These are phyloP conservation scores for Schizopygopsis pylzovi DNA, from an alignment of 2,797 vertebrate species.

Conservation along the genomic window DNA sequence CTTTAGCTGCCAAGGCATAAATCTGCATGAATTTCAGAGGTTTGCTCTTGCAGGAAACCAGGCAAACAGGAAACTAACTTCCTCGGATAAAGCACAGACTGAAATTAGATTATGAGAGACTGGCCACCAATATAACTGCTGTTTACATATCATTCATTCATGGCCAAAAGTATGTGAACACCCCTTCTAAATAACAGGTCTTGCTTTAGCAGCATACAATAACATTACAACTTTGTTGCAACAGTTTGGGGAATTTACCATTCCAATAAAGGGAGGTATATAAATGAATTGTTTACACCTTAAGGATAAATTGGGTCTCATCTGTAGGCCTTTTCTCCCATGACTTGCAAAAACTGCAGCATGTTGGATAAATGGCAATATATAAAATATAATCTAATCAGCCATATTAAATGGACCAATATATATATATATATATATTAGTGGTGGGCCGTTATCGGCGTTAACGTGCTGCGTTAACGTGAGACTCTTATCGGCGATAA, in stretches of 20 bases:
- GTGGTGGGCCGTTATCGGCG: too few relatives aligned
- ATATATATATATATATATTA: too few relatives aligned
- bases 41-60: conserved; percentile 31
- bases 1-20: conserved; percentile 12
- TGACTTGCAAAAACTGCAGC: conserved; percentile 30
- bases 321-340: conserved; percentile 4
- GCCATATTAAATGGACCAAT: conserved; percentile 50
- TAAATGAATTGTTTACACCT: background rate
- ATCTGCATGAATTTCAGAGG: conserved; percentile 28
- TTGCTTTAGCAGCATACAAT: background rate
- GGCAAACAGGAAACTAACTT: conserved; percentile 47
- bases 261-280: background rate
- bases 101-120: conserved; percentile 22
- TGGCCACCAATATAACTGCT: background rate
- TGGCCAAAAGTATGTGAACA: conserved; percentile 6
- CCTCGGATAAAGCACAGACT: conserved; percentile 28
- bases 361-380: conserved; percentile 47
- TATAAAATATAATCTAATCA: conserved; percentile 57
- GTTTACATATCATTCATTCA: background rate
- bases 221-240: background rate
- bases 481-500: too few relatives aligned
- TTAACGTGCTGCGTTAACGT: too few relatives aligned
- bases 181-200: background rate
- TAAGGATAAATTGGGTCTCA: background rate
- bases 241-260: background rate